These are phyloP conservation scores for Ammospiza caudacuta DNA, from an alignment of 2,113 vertebrate species.

Conservation along the genomic window DNA sequence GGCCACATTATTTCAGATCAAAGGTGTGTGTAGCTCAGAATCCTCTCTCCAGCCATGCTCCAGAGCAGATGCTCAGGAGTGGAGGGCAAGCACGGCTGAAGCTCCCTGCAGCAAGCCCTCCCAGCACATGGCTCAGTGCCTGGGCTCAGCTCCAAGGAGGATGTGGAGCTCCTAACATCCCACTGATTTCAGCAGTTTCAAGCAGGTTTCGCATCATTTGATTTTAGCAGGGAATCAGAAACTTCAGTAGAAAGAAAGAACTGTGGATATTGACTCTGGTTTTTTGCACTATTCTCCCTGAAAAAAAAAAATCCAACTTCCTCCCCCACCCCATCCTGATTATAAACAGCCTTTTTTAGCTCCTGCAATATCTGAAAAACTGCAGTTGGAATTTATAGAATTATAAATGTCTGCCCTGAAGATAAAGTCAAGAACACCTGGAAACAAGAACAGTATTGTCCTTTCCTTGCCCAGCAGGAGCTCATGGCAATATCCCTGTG, in stretches of 20 bases:
- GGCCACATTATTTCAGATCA: background rate
- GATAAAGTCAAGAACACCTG: conserved; percentile 7
- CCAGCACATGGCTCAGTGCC: background rate
- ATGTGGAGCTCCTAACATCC: background rate
- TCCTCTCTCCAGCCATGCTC: background rate
- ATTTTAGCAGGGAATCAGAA: conserved; percentile 17
- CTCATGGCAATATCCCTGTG: background rate
- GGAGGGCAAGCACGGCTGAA: background rate
- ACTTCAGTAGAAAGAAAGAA: background rate
- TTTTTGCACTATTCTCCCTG: background rate
- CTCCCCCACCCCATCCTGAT: background rate
- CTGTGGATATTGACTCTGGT: background rate
- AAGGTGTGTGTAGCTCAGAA: background rate
- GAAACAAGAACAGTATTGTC: background rate
- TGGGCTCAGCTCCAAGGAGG: conserved; percentile 22
- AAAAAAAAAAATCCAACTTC: background rate
- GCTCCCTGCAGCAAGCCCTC: background rate
- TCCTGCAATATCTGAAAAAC: background rate
- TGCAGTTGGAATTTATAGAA: background rate
- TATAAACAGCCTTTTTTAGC: background rate
- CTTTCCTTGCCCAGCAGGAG: background rate
- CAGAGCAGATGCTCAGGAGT: conserved; percentile 3
- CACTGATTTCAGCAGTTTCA: conserved; percentile 12
- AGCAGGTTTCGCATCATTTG: background rate
- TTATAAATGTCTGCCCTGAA: background rate